Evolutionary conservation across 2,113 vertebrate genomes (phyloP), one percentile per base, ranked within the genome.

Genomic region (Lonchura striata): DNA sequence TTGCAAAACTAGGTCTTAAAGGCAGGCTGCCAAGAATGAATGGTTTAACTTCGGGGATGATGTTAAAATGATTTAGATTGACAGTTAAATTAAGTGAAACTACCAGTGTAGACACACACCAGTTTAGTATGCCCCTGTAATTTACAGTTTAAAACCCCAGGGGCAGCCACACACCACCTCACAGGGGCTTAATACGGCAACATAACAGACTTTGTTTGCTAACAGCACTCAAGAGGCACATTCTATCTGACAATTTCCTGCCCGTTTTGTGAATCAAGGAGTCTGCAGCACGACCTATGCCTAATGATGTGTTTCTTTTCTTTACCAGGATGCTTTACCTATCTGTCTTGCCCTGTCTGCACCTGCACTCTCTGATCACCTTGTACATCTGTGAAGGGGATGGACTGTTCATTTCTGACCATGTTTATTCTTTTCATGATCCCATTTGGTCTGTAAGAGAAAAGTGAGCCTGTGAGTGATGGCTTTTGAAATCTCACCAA

Each of bases 51-150:
- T 86, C 89, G 83, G 54, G 76, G 79, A 95, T 88, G 75, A 86
- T 90, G 85, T 93, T 94, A 88, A 94, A 94, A 96, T 97, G 64
- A 93, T 94, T 94, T 94, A 94, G 71, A 94, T 24, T 97, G 94
- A 94, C 92, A 95, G 92, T 42, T 93, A 95, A 95, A 95, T 96
- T 97, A 94, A 95, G 82, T 92, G 88, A 66, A 95, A 91, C 82
- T 96, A 95, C 83, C 69, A 83, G 83, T 75, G 76, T 90, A 94
- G 94, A 88, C 69, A 90, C 77, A 92, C 47, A 89, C 47, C 24
- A 86, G 80, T 78, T 94, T 71, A 94, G 82, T 64, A 47, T 83
- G 59, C 56, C 52, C 91, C 28, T 81, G 76, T 90, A 93, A 94
- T 94, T 90, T 92, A 94, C 60, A 49, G 76, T 84, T 78, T 88